phyloP scores from a whole-genome alignment of 1,140 invertebrate species.

The Lanistes nyassanus region DNA sequence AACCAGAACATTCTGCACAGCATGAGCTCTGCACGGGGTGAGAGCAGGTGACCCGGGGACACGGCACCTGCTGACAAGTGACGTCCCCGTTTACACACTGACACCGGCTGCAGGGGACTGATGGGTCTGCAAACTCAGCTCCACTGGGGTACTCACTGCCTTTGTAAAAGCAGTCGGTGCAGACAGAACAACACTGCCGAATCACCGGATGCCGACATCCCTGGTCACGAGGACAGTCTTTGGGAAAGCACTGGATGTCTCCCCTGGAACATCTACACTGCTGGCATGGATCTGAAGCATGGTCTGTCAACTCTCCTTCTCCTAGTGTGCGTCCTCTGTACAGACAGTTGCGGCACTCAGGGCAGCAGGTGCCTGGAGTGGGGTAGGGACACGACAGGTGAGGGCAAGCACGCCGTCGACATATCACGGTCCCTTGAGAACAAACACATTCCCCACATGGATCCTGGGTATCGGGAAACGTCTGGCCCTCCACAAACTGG shows the following conservation, averaged over 20 bases:
- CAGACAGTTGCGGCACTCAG: slow-evolving; percentile 46
- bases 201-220: slow-evolving; percentile 41
- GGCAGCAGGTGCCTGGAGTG: slow-evolving; percentile 48
- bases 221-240: slow-evolving; percentile 29
- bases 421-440: slow-evolving; percentile 39
- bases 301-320: slow-evolving; percentile 24
- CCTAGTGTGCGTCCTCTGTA: slow-evolving; percentile 29
- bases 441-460: slow-evolving; percentile 47
- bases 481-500: slow-evolving; percentile 34
- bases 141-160: slow-evolving; percentile 38
- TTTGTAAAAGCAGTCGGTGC: slow-evolving; percentile 47
- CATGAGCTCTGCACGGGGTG: slow-evolving; percentile 49
- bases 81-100: slow-evolving; percentile 48
- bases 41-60: slow-evolving; percentile 40
- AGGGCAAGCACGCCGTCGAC: slow-evolving; percentile 40
- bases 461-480: slow-evolving; percentile 25
- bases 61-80: slow-evolving; percentile 39
- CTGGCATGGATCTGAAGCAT: slow-evolving; percentile 35
- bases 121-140: slow-evolving; percentile 23
- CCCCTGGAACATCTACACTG: slow-evolving; percentile 38
- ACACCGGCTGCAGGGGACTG: slow-evolving; percentile 32
- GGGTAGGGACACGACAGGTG: slow-evolving; percentile 46
- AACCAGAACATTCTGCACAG: slow-evolving; percentile 52
- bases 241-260: slow-evolving; percentile 23
- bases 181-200: slow-evolving; percentile 49